Evolutionary conservation across 2,797 vertebrate species (phyloP), one percentile per base, ranked within the genome.

Genomic region (Hyperoplus lanceolatus): DNA sequence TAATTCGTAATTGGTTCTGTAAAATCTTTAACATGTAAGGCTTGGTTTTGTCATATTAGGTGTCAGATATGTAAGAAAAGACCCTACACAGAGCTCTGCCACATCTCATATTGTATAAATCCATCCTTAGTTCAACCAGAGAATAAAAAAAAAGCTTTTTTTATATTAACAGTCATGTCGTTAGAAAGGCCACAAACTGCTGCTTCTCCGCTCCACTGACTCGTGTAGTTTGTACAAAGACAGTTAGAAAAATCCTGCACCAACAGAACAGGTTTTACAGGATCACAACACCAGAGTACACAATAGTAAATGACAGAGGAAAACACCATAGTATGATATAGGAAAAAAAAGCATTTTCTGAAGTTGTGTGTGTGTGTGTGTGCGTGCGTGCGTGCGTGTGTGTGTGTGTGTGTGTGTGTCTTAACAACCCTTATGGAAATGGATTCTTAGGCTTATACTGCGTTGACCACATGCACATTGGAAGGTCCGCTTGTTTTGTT

Each of bases 121-220:
- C 61, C 82, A 89, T 81, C 83, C 75, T 75, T 29, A 50, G 79
- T 64, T 67, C 0, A 41, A 60, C 65, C 75, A 85, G 63, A 80
- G 10, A 72, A 62, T 43, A 69, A 41, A 75, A 57, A 57, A 8
- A 61, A 54, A 67, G 41, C 48, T 51, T 3, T 29, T 3, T 29
- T 3, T 29, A 1, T 36, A 6, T 73, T 86, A 93, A 91, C 93
- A 92, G 92, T 92, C 88, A 51, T 84, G 79, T 65, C 41, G 60
- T 79, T 67, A 14, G 29, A 88, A 91, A 92, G 90, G 91, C 87
- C 90, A 87, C 87, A 51, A 72, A 53, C 71, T 48, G 81, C 59
- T 76, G 77, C 61, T 43, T 73, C 50, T 82, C 7, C 16, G 59
- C 78, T 70, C 58, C 58, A 80, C 66, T 11, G 57, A 84, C 68